Percentiles rank a stretch among this genome's conserved stretches.
Conservation (phyloP, 2,888 invertebrate species). For the Polydrusus pterygomalis region DNA sequence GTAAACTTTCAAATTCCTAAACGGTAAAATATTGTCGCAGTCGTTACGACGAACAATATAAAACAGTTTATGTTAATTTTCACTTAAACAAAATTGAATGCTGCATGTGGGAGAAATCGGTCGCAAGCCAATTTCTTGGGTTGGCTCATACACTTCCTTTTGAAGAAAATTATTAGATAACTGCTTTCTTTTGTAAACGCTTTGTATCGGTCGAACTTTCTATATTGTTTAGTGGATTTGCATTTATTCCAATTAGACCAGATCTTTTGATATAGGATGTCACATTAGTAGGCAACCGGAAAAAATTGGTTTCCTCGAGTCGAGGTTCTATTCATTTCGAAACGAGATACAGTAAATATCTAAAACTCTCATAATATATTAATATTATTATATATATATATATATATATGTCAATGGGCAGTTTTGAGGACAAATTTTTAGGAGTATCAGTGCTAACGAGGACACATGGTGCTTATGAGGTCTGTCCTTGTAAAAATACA, state of each 20-base stretch:
- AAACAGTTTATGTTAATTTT: constrained; percentile 53
- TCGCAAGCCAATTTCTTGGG: constrained; percentile 48
- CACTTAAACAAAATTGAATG: constrained; percentile 50
- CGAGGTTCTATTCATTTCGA: no score
- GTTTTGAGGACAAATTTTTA: no score
- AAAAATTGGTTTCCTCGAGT: no score
- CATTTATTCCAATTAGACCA: constrained; percentile 50
- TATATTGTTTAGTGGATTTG: constrained; percentile 52
- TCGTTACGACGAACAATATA: constrained; percentile 37
- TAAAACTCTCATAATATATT: no score
- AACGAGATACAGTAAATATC: no score
- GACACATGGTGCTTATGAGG: no score
- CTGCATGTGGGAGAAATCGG: constrained; percentile 50
- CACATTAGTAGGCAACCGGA: no score
- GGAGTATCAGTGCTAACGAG: no score
- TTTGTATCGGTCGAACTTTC: constrained; percentile 46
- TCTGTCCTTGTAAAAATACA: no score
- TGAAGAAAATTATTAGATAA: constrained; percentile 51
- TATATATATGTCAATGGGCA: no score
- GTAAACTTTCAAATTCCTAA: constrained; percentile 45
- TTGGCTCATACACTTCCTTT: constrained; percentile 53
- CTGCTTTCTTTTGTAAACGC: constrained; percentile 45
- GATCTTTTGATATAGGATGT: constrained; percentile 15
- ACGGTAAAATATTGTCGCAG: constrained; percentile 40
- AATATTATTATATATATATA: no score